phyloP scores from a whole-genome alignment of 92 coral and sea anemone genomes.

The Scolanthus callimorphus region DNA sequence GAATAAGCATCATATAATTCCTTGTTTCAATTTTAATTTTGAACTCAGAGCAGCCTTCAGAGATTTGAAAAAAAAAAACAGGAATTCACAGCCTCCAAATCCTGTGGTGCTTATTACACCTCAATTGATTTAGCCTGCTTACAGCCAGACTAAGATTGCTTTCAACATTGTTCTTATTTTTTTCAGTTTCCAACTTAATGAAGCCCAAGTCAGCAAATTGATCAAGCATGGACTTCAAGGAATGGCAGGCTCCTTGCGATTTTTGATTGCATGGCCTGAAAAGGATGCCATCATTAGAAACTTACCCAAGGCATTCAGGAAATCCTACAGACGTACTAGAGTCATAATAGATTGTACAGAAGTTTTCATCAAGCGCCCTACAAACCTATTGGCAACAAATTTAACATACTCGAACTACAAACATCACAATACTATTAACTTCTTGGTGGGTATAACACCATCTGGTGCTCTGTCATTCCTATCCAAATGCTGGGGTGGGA shows the following conservation, averaged over 20 bases:
- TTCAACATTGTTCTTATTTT: not conserved
- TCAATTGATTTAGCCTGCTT: no score
- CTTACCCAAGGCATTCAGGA: slow-evolving; percentile 22
- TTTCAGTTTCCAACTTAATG: slow-evolving; percentile 18
- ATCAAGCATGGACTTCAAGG: slow-evolving; percentile 2
- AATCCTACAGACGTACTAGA: slow-evolving; percentile 16
- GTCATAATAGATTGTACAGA: slow-evolving; percentile 35
- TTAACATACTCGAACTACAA: slow-evolving; percentile 28
- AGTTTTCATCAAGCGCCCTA: slow-evolving; percentile 32
- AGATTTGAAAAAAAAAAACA: not conserved
- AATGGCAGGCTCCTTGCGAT: slow-evolving; percentile 14
- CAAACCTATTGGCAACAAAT: slow-evolving; percentile 21
- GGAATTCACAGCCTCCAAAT: no score
- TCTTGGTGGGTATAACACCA: slow-evolving; percentile 26
- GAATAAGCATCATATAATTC: no score
- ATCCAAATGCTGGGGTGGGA: slow-evolving; percentile 46
- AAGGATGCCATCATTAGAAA: slow-evolving; percentile 17
- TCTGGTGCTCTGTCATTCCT: slow-evolving; percentile 30
- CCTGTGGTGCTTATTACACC: no score
- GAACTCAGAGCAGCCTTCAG: not conserved
- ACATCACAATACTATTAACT: slow-evolving; percentile 30
- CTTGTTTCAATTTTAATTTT: no score
- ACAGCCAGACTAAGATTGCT: no score
- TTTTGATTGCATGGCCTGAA: slow-evolving; percentile 35
- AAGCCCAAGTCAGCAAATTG: slow-evolving; percentile 2